Conservation (phyloP, 1,140 invertebrate genomes). For the Caligus rogercresseyi region DNA sequence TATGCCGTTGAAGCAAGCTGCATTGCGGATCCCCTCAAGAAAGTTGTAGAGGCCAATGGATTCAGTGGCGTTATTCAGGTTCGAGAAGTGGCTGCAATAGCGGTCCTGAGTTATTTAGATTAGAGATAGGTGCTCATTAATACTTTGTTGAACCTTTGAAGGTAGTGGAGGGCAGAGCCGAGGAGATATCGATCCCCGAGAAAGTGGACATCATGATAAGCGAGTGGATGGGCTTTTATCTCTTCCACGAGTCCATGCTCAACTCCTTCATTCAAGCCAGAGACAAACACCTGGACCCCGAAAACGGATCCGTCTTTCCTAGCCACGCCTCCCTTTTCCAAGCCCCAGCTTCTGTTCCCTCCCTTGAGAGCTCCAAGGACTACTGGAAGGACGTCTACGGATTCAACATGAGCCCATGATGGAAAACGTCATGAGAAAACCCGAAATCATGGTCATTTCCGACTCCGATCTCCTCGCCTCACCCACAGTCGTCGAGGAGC, state of each 20-base stretch:
- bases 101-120: constrained; percentile 23
- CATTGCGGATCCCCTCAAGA: constrained; percentile 58
- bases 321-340: constrained; percentile 29
- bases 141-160: constrained; percentile 27
- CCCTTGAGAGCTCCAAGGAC: constrained; percentile 33
- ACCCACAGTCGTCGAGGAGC: constrained; percentile 27
- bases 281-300: constrained; percentile 57
- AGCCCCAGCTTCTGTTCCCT: constrained; percentile 47
- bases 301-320: constrained; percentile 35
- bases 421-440: constrained; percentile 23
- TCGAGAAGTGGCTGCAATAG: constrained; percentile 40
- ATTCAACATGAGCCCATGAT: constrained; percentile 24
- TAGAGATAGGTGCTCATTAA: neutral
- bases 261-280: constrained; percentile 78
- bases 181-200: constrained; percentile 42
- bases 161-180: constrained; percentile 41
- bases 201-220: constrained; percentile 63
- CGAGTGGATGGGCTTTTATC: constrained; percentile 99
- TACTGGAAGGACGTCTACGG: constrained; percentile 45
- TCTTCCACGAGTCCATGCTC: constrained; percentile 95
- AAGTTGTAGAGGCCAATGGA: constrained; percentile 43
- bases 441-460: constrained; percentile 24
- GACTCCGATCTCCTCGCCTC: constrained; percentile 32
- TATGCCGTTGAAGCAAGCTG: constrained; percentile 81
- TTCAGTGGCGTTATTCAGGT: constrained; percentile 27